Evolutionary conservation across 1,140 invertebrate species (phyloP).

Genomic region (Drosophila takahashii): DNA sequence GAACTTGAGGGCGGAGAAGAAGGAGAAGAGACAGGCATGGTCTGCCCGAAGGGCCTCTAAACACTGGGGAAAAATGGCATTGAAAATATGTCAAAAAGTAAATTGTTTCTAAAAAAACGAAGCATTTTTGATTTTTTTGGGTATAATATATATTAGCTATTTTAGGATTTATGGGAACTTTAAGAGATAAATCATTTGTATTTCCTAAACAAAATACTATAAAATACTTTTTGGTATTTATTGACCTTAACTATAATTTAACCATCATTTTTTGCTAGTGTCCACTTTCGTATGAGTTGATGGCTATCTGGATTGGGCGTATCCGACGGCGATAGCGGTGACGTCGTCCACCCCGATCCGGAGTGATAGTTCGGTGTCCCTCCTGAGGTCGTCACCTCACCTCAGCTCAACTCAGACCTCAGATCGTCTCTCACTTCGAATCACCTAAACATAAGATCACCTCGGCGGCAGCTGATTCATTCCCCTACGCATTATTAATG

Average conservation of each 20-base stretch:
- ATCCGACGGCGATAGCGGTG: conserved; percentile 36
- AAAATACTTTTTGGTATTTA: too few species aligned
- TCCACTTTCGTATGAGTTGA: conserved; percentile 26
- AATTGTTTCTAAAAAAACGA: too few species aligned
- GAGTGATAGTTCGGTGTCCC: conserved; percentile 36
- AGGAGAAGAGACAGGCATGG: conserved; percentile 12
- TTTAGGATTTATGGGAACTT: too few species aligned
- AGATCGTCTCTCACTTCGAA: not conserved
- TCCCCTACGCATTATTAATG: conserved; percentile 81
- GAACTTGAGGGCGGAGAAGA: conserved; percentile 37
- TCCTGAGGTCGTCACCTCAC: conserved; percentile 31
- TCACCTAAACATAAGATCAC: conserved; percentile 5
- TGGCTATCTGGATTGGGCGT: conserved; percentile 74
- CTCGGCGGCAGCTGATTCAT: conserved; percentile 74
- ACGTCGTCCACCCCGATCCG: conserved; percentile 39
- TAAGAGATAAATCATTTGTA: too few species aligned
- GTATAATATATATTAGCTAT: too few species aligned
- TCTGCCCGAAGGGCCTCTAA: conserved; percentile 6
- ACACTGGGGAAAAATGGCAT: not conserved
- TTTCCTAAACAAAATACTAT: too few species aligned
- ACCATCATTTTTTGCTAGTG: conserved; percentile 7
- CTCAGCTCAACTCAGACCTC: conserved; percentile 9
- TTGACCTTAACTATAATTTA: too few species aligned
- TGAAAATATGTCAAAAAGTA: too few species aligned
- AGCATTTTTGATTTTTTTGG: too few species aligned